phyloP scores from a whole-genome alignment of 2,113 vertebrate genomes.

The Zingel zingel region DNA sequence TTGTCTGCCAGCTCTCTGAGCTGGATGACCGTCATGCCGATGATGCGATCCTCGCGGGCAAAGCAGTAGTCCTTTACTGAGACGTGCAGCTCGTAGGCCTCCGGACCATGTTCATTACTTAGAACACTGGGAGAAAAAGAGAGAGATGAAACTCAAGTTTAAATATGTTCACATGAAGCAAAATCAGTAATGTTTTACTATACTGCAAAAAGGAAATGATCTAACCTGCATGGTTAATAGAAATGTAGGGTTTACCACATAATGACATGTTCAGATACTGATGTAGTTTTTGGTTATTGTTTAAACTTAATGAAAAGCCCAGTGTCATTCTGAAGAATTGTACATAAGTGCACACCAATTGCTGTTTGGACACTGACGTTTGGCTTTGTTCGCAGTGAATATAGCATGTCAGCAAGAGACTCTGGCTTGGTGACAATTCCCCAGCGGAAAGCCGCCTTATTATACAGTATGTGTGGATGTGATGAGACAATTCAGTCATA shows the following conservation, averaged over 20 bases:
- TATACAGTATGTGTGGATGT: conserved; percentile 14
- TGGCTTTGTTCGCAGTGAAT: conserved; percentile 50
- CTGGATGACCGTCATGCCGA: conserved; percentile 95
- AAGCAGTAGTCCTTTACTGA: conserved; percentile 99
- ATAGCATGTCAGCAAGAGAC: conserved; percentile 38
- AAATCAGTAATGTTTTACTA: background rate
- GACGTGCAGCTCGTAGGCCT: conserved; percentile 93
- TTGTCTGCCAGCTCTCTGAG: conserved; percentile 89
- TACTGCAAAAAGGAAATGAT: background rate
- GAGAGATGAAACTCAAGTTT: background rate
- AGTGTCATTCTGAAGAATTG: background rate
- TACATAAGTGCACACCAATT: conserved; percentile 6
- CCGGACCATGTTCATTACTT: conserved; percentile 90
- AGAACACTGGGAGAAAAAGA: conserved; percentile 84
- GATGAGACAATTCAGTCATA: conserved; percentile 50
- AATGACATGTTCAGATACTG: background rate
- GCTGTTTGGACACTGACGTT: conserved; percentile 29
- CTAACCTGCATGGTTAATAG: background rate
- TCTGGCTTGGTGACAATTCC: conserved; percentile 46
- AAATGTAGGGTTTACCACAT: background rate
- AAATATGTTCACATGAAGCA: background rate
- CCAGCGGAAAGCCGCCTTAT: conserved; percentile 20
- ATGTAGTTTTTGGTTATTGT: background rate
- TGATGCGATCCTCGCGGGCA: conserved; percentile 93
- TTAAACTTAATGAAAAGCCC: conserved; percentile 3